phyloP scores from a whole-genome alignment of 2,888 invertebrate species.

The Himalopsyche anomala region DNA sequence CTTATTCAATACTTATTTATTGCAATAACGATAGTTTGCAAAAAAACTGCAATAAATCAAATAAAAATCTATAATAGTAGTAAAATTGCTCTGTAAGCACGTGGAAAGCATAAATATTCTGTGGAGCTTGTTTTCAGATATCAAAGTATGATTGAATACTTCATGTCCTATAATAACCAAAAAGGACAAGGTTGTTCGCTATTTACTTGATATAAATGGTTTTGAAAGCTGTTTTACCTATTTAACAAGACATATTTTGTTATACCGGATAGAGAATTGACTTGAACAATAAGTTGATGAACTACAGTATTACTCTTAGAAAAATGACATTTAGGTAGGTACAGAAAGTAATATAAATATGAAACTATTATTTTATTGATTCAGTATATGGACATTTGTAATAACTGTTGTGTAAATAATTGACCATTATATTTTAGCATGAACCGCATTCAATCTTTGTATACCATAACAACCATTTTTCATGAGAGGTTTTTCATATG shows the following conservation, averaged over 20 bases:
- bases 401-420: constrained; percentile 42
- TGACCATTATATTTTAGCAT: constrained; percentile 53
- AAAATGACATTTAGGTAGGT: constrained; percentile 47
- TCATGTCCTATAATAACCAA: background rate
- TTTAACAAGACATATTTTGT: constrained; percentile 17
- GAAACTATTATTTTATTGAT: constrained; percentile 48
- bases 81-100: too few species aligned
- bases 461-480: constrained; percentile 51
- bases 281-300: constrained; percentile 13
- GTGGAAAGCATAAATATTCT: too few species aligned
- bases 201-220: background rate
- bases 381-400: constrained; percentile 47
- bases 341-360: constrained; percentile 52
- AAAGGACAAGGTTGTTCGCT: background rate
- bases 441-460: constrained; percentile 49
- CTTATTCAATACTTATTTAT: too few species aligned
- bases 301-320: constrained; percentile 34
- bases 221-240: background rate
- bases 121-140: too few species aligned
- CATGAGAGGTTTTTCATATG: constrained; percentile 35
- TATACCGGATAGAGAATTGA: constrained; percentile 32
- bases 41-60: too few species aligned
- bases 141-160: background rate
- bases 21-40: too few species aligned
- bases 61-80: too few species aligned